Percentiles rank a stretch among this genome's conserved stretches.
phyloP scores from a whole-genome alignment of 2,113 vertebrate species.

The Junco hyemalis region DNA sequence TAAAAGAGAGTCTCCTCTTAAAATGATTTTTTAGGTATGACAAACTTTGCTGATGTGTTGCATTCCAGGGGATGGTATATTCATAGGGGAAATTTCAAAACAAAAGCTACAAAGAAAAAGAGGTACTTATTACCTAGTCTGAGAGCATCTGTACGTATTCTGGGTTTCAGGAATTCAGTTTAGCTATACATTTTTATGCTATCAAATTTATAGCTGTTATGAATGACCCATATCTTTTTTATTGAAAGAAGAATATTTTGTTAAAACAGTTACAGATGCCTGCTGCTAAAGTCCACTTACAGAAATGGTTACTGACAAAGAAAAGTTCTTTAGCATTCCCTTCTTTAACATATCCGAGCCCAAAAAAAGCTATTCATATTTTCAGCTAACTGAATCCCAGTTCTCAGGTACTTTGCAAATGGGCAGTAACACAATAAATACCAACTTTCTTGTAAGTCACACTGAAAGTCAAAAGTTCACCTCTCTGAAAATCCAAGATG shows the following conservation, averaged over 20 bases:
- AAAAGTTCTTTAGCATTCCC: neutral
- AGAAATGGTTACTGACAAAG: neutral
- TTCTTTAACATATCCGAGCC: neutral
- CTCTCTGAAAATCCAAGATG: neutral
- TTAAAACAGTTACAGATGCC: slow-evolving; percentile 13
- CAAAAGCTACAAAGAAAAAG: neutral
- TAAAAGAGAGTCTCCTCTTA: neutral
- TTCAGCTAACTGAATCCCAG: slow-evolving; percentile 20
- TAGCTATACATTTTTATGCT: neutral
- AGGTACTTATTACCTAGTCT: neutral
- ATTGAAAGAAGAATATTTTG: neutral
- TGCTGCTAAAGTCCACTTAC: neutral
- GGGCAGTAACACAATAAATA: slow-evolving; percentile 21
- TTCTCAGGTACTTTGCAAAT: neutral
- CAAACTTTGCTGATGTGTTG: neutral
- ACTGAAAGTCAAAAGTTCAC: slow-evolving; percentile 42
- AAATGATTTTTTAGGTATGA: neutral
- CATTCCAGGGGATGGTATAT: neutral
- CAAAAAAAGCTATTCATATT: neutral
- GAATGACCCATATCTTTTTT: neutral
- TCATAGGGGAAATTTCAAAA: neutral
- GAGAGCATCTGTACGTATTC: neutral
- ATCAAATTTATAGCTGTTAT: neutral
- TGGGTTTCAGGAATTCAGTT: neutral
- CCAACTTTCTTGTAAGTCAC: neutral